Evolutionary conservation across 2,888 invertebrate species (phyloP), one percentile per base, ranked within the genome.

Genomic region (Xanthia togata): DNA sequence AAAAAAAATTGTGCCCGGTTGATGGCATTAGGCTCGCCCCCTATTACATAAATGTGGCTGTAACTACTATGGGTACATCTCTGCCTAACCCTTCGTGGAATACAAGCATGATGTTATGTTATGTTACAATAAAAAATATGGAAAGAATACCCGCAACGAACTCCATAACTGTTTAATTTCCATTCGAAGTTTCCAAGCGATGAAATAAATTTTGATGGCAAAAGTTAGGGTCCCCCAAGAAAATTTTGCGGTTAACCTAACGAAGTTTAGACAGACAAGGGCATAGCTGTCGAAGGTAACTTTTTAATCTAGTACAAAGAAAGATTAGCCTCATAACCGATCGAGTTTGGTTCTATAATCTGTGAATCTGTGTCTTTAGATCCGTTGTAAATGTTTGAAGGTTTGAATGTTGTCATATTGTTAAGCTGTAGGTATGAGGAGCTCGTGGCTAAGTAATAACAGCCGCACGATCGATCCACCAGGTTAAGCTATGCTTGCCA

Each of bases 251-350:
- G 80, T 53, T 65, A 53, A 38, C 41, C 12, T 12, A 41, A 55
- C 64, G 8, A 83, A 81, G 74, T 79, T 83, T 38, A 55, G 57
- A 73, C n/a, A 47, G 80, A 79, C 79, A 59, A 62, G 70, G 72
- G 63, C 65, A 68, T 53, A 53, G 38, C 65, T 70, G 38, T 74
- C 44, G 14, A 47, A 73, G 73, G 12, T 59, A 70, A 81, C 60
- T 79, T 67, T 79, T 70, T 67, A 67, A 74, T 79, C 62, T 79
- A 79, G 26, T 65, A 69, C 20, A n/a, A n/a, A 1, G 41, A 2
- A 57, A 62, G 67, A 80, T 83, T 67, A 80, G 17, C 12, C 26
- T 17, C 47, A 23, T 23, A 20, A 35, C 11, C 20, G 26, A 47
- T 70, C 23, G 59, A 79, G 65, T 67, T 68, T 35, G 23, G 31